Evolutionary conservation across 2,888 invertebrate species (phyloP).

Genomic region (Xanthorhoe designata): DNA sequence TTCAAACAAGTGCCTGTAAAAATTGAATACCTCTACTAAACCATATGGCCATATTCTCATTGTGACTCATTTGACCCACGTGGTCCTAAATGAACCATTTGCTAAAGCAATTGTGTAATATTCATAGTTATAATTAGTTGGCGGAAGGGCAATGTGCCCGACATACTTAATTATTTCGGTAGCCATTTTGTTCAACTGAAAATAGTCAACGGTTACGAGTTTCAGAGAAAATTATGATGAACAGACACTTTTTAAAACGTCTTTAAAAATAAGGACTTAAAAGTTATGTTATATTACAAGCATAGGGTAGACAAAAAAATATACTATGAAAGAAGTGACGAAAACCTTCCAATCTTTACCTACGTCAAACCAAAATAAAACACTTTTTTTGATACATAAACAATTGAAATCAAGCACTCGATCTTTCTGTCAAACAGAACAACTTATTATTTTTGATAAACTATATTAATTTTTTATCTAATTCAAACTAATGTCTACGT

Average conservation of each 20-base stretch:
- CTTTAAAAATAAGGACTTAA: neutral
- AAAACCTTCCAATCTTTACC: no score
- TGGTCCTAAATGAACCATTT: conserved; percentile 23
- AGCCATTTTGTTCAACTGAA: neutral
- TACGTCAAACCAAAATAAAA: no score
- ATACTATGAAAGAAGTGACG: neutral
- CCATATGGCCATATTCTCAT: conserved; percentile 31
- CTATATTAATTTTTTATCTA: neutral
- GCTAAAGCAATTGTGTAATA: conserved; percentile 29
- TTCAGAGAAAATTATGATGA: conserved; percentile 4
- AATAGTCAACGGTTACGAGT: neutral
- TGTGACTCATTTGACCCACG: conserved; percentile 32
- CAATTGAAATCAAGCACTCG: neutral
- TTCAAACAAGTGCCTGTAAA: neutral
- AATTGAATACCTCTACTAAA: neutral
- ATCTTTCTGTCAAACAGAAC: neutral
- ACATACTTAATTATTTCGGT: conserved; percentile 5
- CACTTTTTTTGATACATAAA: no score
- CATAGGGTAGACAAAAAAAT: neutral
- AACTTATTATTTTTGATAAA: neutral
- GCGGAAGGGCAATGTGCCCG: conserved; percentile 23
- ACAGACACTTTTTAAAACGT: no score
- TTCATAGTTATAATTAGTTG: conserved; percentile 19
- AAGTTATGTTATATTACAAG: no score
- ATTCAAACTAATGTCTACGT: conserved; percentile 1